Evolutionary conservation across 30 jellyfish, hydroid and myxozoan species (phyloP).

Genomic region (Aurelia aurita): DNA sequence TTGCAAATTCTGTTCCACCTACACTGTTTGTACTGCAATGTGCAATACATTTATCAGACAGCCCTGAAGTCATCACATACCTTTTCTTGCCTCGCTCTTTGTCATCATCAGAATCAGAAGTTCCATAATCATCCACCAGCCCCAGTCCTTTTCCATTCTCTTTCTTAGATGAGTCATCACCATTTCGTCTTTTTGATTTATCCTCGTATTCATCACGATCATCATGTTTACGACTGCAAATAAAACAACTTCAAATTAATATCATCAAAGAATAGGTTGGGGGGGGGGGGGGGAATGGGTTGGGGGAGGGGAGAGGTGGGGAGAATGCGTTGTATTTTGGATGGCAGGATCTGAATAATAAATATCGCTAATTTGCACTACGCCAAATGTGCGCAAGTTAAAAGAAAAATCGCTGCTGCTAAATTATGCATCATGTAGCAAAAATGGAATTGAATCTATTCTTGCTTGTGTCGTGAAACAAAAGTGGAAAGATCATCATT

Average conservation of each 20-base stretch:
- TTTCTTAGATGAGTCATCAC: slow-evolving; percentile 8
- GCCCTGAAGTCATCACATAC: neutral
- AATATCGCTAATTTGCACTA: too few species aligned
- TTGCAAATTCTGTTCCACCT: too few species aligned
- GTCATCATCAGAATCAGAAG: slow-evolving; percentile 56
- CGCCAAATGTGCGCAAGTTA: neutral
- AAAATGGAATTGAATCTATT: too few species aligned
- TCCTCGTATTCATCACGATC: neutral
- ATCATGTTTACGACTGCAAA: neutral
- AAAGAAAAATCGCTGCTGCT: neutral
- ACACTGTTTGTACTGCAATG: too few species aligned
- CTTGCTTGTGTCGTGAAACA: too few species aligned
- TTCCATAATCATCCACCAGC: slow-evolving; percentile 56
- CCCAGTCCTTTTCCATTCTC: slow-evolving; percentile 40
- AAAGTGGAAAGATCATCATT: too few species aligned
- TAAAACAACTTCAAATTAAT: neutral
- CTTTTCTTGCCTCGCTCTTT: slow-evolving; percentile 14
- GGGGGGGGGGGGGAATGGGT: too few species aligned
- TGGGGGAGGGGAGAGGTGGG: too few species aligned
- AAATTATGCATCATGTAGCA: too few species aligned
- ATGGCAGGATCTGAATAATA: too few species aligned
- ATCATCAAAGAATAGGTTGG: neutral
- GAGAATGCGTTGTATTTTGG: too few species aligned
- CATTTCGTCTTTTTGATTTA: neutral
- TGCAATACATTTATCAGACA: too few species aligned